Evolutionary conservation across 2,888 invertebrate species (phyloP), one percentile per base, ranked within the genome.

Genomic region (Sclerodermus sp.): DNA sequence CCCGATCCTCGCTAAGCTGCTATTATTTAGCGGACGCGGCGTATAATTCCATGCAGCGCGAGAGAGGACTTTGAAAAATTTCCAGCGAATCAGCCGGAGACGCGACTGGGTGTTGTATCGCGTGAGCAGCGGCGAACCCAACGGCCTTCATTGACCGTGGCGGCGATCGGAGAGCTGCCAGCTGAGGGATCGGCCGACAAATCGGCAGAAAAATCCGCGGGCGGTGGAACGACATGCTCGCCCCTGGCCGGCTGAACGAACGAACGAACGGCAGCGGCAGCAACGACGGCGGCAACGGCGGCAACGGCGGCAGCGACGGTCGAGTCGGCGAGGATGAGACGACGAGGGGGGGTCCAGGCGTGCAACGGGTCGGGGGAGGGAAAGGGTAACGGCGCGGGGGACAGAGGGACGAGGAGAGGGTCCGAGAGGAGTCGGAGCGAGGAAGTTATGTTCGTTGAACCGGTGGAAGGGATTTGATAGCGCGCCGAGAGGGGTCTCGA

Each of bases 381-480:
- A 23, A 42, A 44, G 34, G 43, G 52, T 39, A 36, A 48, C 23
- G 47, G 36, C 41, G 38, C 51, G 44, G 53, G 51, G 42, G 49
- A 53, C 55, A 40, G 49, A 52, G 59, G 42, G 41, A 40, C 58
- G 47, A 45, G 46, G 51, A 34, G 52, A 47, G 50, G 15, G 30
- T 16, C 45, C 36, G 43, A 43, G 57, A 51, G 58, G 47, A 51
- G 62, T 46, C 41, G 57, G 51, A 57, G 62, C 53, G 60, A 59
- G 67, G 59, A 66, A 66, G 67, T 64, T 67, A 61, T 63, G 66
- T 64, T 61, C 59, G 66, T 65, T 55, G 67, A 57, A 55, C 46
- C 36, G 40, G 34, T 13, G 58, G 65, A 55, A 57, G 64, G 66
- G 64, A 47, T 60, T 60, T 51, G 66, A 61, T 65, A 58, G 45